A percentile compares a stretch with the other conserved stretches of the same genome.
Evolutionary conservation across 1,140 invertebrate species (phyloP).

Genomic region (Calephelis nemesis): DNA sequence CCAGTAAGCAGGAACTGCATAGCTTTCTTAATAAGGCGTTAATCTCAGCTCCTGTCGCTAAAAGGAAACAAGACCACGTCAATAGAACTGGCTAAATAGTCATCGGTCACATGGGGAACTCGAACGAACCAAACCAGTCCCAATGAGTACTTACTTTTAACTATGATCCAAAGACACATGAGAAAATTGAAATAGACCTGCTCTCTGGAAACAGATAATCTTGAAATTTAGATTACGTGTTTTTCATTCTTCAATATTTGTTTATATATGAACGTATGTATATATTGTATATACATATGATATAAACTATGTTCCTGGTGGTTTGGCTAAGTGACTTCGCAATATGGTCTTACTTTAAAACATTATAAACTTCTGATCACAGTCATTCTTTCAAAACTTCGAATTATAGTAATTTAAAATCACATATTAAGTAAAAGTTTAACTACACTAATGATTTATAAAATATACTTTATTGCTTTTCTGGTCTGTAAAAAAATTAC

Average conservation of each 20-base stretch:
- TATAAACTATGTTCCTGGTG: no score
- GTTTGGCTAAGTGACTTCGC: no score
- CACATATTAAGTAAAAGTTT: no score
- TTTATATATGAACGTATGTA: no score
- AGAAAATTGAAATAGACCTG: not conserved
- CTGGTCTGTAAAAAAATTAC: no score
- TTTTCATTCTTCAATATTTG: not conserved
- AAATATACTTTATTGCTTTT: no score
- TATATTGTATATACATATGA: no score
- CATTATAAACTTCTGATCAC: no score
- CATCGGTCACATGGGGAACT: conserved; percentile 48
- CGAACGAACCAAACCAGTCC: conserved; percentile 55
- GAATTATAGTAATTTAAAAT: no score
- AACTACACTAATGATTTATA: no score
- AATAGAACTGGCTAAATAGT: conserved; percentile 45
- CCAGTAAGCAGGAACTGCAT: conserved; percentile 31
- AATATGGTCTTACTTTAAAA: no score
- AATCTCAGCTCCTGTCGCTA: conserved; percentile 14
- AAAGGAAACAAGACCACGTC: conserved; percentile 36
- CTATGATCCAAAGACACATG: conserved; percentile 41
- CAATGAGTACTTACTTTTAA: conserved; percentile 39
- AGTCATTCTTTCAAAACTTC: no score
- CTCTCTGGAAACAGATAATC: not conserved
- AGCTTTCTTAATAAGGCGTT: conserved; percentile 31
- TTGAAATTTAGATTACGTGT: not conserved